Evolutionary conservation across 2,888 invertebrate species (phyloP), one percentile per base, ranked within the genome.

Genomic region (Nezara viridula): DNA sequence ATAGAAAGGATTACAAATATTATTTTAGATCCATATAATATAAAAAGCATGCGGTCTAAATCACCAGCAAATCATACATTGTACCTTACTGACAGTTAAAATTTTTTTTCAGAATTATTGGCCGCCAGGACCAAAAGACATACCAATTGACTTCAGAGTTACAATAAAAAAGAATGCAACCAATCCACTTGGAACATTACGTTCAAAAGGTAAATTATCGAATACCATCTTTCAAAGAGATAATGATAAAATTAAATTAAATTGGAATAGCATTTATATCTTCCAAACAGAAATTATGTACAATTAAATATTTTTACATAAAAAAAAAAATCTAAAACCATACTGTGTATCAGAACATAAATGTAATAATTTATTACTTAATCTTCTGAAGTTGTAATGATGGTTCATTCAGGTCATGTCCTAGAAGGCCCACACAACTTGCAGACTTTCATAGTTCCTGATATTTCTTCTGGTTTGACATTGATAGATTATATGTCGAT

Each of bases 121-220:
- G 91, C 95, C 95, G 3, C 96, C 96, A 0, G 96, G 96, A 0
- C 94, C 95, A 0, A 96, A 96, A 92, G 97, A 97, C 91, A 96
- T 97, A 91, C 96, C 97, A 0, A 94, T 95, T 37, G 96, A 97
- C 92, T 95, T 97, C 91, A 94, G 96, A 90, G 93, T 97, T 9
- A 95, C 95, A 91, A 94, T 97, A 90, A 93, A 95, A 60, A 94
- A 95, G 91, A 95, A 96, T 92, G 94, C 95, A 40, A 93, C 94
- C 21, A 96, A 96, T 92, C 94, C 94, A 1, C 92, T 93, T 16
- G 96, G 96, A 27, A 95, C 96, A 21, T 93, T 96, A 90, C 94
- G 96, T 89, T 96, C 96, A 0, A 97, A 97, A 94, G 95, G 96
- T 95, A n/a, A 0, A 40, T 44, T 14, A n/a, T n/a, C n/a, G n/a